Conservation (phyloP, 2,113 vertebrate genomes). For the Petrocephalus zakoni region DNA sequence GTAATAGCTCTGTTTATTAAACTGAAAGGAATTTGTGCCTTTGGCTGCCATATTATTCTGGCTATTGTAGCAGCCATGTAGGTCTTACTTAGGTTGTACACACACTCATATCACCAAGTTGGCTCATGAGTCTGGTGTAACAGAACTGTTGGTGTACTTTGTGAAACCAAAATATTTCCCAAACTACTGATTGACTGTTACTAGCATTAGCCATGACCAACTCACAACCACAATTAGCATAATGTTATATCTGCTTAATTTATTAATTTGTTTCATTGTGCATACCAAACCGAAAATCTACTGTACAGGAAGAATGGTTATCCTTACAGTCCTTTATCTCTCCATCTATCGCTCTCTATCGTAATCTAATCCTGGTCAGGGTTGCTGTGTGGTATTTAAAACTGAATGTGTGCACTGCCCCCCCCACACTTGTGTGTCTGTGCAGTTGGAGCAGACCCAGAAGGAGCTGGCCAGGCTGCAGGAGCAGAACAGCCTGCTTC, state of each 20-base stretch:
- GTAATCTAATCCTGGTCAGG: not conserved
- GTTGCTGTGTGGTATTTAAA: not conserved
- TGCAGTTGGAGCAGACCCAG: constrained; percentile 84
- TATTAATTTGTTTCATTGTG: not conserved
- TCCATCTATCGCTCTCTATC: no score
- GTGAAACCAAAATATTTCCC: not conserved
- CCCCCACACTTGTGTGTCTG: not conserved
- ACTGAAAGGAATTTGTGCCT: no score
- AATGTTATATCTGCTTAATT: not conserved
- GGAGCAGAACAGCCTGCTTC: constrained; percentile 82
- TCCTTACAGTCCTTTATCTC: not conserved
- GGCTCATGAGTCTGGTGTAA: not conserved
- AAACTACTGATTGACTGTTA: not conserved
- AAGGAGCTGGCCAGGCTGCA: constrained; percentile 82
- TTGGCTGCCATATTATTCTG: no score
- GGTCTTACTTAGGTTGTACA: not conserved
- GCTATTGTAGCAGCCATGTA: not conserved
- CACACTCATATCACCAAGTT: not conserved
- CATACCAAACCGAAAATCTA: not conserved
- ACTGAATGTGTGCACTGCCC: not conserved
- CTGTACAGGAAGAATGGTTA: not conserved
- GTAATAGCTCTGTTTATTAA: no score
- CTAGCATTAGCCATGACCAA: not conserved
- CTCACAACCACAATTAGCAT: not conserved
- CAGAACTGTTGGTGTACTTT: not conserved